Conservation (phyloP, 2,888 invertebrate species). For the Diaperis boleti region DNA sequence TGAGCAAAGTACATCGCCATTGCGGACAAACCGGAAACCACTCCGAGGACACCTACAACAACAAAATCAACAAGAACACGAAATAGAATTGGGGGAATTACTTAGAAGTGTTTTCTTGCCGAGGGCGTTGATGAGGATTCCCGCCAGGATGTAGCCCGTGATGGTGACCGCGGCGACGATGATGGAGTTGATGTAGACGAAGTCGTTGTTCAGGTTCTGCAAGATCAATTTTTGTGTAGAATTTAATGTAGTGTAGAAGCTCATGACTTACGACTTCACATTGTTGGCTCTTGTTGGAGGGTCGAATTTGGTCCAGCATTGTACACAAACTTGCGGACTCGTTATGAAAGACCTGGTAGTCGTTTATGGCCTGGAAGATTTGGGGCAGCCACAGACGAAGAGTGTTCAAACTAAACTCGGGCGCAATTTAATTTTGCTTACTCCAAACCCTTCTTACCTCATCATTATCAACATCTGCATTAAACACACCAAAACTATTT, state of each 20-base stretch:
- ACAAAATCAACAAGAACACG: slow-evolving; percentile 56
- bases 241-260: no score
- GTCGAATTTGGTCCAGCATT: slow-evolving; percentile 66
- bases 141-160: slow-evolving; percentile 74
- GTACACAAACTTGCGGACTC: slow-evolving; percentile 61
- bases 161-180: slow-evolving; percentile 75
- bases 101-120: slow-evolving; percentile 71
- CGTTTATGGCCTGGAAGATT: slow-evolving; percentile 77
- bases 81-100: slow-evolving; percentile 55
- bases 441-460: slow-evolving; percentile 68
- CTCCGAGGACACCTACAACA: slow-evolving; percentile 42
- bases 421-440: not conserved
- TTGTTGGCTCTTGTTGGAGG: no score
- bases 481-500: slow-evolving; percentile 72
- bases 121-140: slow-evolving; percentile 67
- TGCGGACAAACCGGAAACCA: slow-evolving; percentile 28
- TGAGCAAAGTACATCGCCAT: slow-evolving; percentile 57
- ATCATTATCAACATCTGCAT: slow-evolving; percentile 75
- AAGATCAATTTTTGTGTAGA: slow-evolving; percentile 39
- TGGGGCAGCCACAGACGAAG: slow-evolving; percentile 89
- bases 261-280: no score
- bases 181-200: slow-evolving; percentile 77
- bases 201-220: slow-evolving; percentile 56
- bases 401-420: slow-evolving; percentile 75
- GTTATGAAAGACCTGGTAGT: slow-evolving; percentile 51